These are phyloP conservation scores for Melitaea athalia DNA, from an alignment of 2,888 invertebrate species.

Conservation along the genomic window DNA sequence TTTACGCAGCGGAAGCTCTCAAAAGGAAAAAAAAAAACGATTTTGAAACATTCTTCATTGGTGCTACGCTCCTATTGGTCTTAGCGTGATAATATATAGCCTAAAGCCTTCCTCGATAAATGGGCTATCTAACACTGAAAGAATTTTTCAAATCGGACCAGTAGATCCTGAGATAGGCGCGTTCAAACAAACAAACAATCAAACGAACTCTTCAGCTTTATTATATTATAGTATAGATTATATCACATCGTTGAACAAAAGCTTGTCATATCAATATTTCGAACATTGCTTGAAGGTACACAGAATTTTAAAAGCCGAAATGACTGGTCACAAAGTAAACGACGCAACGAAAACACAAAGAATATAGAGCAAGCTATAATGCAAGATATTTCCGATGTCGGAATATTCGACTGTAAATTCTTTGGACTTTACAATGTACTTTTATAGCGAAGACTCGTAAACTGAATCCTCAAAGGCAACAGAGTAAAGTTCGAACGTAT, in stretches of 20 bases:
- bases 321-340: constrained; percentile 43
- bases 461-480: constrained; percentile 62
- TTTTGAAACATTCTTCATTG: no score
- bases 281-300: constrained; percentile 2
- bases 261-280: background rate
- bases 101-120: no score
- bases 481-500: constrained; percentile 31
- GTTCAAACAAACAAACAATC: no score
- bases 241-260: background rate
- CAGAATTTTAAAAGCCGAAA: constrained; percentile 9
- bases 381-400: constrained; percentile 42
- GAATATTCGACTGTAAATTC: constrained; percentile 52
- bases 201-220: no score
- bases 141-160: no score
- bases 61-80: no score
- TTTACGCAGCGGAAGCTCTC: no score
- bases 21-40: no score
- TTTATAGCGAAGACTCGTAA: constrained; percentile 53
- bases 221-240: no score
- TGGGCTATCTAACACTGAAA: no score
- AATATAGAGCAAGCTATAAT: constrained; percentile 24
- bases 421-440: constrained; percentile 61
- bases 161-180: no score
- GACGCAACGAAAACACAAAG: constrained; percentile 45
- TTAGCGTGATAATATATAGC: no score